Conservation (phyloP, 2,888 invertebrate genomes). For the Rhamnusium bicolor region DNA sequence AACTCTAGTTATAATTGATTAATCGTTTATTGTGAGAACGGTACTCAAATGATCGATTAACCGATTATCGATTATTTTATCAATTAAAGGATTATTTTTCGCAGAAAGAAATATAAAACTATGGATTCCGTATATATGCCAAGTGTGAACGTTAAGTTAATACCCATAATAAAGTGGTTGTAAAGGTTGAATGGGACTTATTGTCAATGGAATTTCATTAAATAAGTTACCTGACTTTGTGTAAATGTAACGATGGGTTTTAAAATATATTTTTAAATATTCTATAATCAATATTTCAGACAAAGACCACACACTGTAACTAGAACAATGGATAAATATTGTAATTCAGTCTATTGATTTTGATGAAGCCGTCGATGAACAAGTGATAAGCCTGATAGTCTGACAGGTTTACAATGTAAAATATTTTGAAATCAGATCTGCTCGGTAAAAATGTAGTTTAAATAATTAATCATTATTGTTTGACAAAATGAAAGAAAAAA, state of each 20-base stretch:
- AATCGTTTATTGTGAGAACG: too few species aligned
- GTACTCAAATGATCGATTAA: too few species aligned
- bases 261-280: not conserved
- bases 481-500: conserved; percentile 18
- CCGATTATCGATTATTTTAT: too few species aligned
- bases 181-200: too few species aligned
- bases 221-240: too few species aligned
- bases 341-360: conserved; percentile 51
- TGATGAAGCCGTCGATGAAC: conserved; percentile 66
- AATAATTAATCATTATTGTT: conserved; percentile 55
- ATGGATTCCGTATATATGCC: too few species aligned
- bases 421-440: conserved; percentile 63
- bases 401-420: conserved; percentile 64
- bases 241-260: not conserved
- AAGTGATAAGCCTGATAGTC: conserved; percentile 62
- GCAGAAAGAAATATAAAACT: too few species aligned
- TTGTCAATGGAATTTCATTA: too few species aligned
- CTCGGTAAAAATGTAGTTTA: conserved; percentile 59
- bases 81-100: too few species aligned
- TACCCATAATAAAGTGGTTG: too few species aligned
- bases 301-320: conserved; percentile 44
- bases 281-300: conserved; percentile 17
- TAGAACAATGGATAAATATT: conserved; percentile 42
- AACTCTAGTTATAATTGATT: too few species aligned
- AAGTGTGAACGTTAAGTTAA: too few species aligned